Evolutionary conservation across 2,888 invertebrate genomes (phyloP).

Genomic region (Phalangium opilio): DNA sequence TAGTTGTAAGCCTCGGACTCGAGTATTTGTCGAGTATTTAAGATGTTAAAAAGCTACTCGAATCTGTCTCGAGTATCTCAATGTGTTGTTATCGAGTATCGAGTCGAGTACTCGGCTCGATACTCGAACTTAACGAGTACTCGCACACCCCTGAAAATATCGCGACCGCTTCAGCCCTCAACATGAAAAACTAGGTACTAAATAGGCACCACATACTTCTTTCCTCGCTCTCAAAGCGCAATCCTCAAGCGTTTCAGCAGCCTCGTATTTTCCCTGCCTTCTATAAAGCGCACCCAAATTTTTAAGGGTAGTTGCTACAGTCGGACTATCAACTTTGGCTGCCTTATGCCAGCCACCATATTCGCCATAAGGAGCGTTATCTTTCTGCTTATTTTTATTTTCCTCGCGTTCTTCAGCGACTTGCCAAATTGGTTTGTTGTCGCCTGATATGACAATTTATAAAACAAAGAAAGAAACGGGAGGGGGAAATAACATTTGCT

Average conservation of each 20-base stretch:
- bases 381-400: slow-evolving; percentile 57
- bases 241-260: slow-evolving; percentile 96
- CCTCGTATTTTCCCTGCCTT: slow-evolving; percentile 97
- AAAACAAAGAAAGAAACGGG: too few species aligned
- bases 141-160: too few species aligned
- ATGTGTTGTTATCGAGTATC: too few species aligned
- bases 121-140: too few species aligned
- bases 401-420: slow-evolving; percentile 98
- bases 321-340: slow-evolving; percentile 92
- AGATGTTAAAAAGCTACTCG: too few species aligned
- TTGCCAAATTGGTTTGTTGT: slow-evolving; percentile 93
- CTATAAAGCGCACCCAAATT: slow-evolving; percentile 96
- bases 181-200: too few species aligned
- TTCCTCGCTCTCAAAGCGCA: slow-evolving; percentile 90
- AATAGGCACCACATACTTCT: slow-evolving; percentile 69
- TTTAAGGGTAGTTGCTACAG: slow-evolving; percentile 93
- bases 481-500: too few species aligned
- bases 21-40: too few species aligned
- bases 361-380: slow-evolving; percentile 63
- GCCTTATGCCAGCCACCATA: slow-evolving; percentile 97
- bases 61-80: too few species aligned
- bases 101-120: too few species aligned
- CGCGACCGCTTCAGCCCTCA: too few species aligned
- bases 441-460: slow-evolving; percentile 38
- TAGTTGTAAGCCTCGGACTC: too few species aligned